Conservation (phyloP, 2,797 vertebrate genomes). For the Anguilla anguilla region DNA sequence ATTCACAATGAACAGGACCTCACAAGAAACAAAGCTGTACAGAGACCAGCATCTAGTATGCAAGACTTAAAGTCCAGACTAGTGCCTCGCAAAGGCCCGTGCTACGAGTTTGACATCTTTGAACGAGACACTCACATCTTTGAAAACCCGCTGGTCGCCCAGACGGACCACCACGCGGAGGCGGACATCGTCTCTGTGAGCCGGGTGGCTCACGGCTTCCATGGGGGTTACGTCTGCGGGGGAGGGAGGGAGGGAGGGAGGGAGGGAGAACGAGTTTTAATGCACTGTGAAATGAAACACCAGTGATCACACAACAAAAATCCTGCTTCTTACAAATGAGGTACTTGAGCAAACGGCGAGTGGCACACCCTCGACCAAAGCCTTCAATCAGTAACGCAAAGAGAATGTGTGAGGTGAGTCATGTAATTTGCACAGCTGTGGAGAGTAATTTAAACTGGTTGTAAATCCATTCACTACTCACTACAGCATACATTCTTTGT, state of each 20-base stretch:
- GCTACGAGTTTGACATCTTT: background rate
- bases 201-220: conserved; percentile 79
- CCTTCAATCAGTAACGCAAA: background rate
- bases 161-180: conserved; percentile 88
- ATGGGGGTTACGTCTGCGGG: conserved; percentile 79
- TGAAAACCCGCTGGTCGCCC: conserved; percentile 87
- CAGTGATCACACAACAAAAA: background rate
- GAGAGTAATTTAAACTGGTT: background rate
- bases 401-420: background rate
- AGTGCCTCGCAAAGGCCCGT: background rate
- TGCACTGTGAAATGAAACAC: background rate
- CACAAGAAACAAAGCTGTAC: background rate
- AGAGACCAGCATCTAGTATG: background rate
- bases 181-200: conserved; percentile 84
- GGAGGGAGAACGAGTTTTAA: background rate
- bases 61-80: background rate
- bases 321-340: background rate
- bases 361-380: background rate
- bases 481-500: background rate
- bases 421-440: background rate
- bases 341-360: background rate
- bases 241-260: conserved; percentile 8
- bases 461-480: background rate
- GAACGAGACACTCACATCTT: conserved; percentile 79
- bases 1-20: background rate